Conservation (phyloP, 2,113 vertebrate species). For the Rousettus leschenaultii region DNA sequence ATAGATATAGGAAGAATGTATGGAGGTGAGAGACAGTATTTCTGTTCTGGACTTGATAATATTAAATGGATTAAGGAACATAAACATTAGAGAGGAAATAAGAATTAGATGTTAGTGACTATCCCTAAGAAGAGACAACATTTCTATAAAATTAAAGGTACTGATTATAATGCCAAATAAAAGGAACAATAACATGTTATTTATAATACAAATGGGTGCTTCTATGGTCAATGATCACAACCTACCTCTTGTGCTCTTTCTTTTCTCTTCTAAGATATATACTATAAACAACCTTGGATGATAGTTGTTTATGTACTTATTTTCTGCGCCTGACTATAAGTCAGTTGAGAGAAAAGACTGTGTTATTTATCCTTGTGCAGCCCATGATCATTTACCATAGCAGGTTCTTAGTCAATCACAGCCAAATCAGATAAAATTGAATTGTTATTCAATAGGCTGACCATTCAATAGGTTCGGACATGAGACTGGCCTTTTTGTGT, state of each 20-base stretch:
- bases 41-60: neutral
- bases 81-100: neutral
- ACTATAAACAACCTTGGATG: neutral
- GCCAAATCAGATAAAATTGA: neutral
- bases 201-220: neutral
- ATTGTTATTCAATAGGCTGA: neutral
- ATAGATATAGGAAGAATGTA: neutral
- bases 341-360: neutral
- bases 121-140: neutral
- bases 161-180: neutral
- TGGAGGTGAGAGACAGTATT: neutral
- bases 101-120: neutral
- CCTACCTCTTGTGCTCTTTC: neutral
- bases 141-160: neutral
- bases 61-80: neutral
- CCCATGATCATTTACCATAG: neutral
- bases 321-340: neutral
- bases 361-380: neutral
- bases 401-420: neutral
- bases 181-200: neutral
- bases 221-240: neutral
- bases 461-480: neutral
- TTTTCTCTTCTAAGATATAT: neutral
- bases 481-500: neutral
- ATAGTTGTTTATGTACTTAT: neutral